Base-by-base conservation (phyloP, 2,888 invertebrate species). In the Torymus auratus region DNA sequence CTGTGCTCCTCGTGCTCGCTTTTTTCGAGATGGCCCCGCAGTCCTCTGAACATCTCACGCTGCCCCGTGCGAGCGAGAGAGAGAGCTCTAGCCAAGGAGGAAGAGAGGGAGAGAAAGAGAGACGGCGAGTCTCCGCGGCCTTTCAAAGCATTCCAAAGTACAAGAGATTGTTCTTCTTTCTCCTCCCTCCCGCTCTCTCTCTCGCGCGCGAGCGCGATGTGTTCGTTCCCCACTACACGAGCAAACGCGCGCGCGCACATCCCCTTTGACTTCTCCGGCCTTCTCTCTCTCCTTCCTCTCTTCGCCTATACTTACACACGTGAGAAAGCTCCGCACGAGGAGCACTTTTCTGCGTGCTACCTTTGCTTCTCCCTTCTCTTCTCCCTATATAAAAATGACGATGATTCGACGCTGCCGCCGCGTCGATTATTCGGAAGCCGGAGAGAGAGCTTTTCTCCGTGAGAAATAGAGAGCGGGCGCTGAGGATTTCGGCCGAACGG, bases 81-180 rank as follows among this genome's bases (percentile, higher is more conserved):
- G 41, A 41, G 41, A 41, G 4, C 84, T 86, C 88, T 88, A 88
- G 86, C 83, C 84, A 80, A 83, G 83, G 83, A 81, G 68, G 56
- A 61, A 71, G 64, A 71, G 77, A 62, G 56, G 28, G 61, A 67
- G 62, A 41, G 56, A 64, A 41, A 69, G 58, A 62, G 61, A 70
- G 65, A 11, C 71, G 61, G 69, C 64, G 73, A 77, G 70, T 82
- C 84, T 84, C 84, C 88, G 91, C 90, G 91, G 91, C 86, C 89
- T 88, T 89, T 90, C 90, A 90, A 90, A 91, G 91, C 91, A 91
- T 91, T 91, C 91, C 90, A 86, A 87, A 86, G 89, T 88, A 87
- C 88, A 87, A 87, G 87, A 87, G 86, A 87, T 87, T 85, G 86
- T 85, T 83, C 84, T 84, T 84, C 85, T 84, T 85, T 84, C 84